These are phyloP conservation scores for Sternarchorhynchus goeldii DNA, from an alignment of 2,797 vertebrate genomes.

Conservation along the genomic window DNA sequence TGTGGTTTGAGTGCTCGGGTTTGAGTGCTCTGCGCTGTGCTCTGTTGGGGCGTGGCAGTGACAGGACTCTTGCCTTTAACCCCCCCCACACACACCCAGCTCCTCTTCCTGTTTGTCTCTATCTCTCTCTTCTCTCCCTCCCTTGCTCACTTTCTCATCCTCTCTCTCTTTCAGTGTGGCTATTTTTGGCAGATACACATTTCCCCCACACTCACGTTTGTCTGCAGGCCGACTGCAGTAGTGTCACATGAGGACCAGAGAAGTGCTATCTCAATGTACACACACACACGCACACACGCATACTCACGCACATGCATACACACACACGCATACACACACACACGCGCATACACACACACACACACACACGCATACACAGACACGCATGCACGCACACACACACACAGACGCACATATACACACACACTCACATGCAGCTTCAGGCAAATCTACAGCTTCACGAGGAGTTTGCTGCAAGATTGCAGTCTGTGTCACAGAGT, in stretches of 20 bases:
- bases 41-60: constrained; percentile 35
- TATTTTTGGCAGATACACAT: constrained; percentile 46
- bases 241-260: constrained; percentile 16
- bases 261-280: constrained; percentile 5
- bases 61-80: constrained; percentile 20
- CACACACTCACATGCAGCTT: not conserved
- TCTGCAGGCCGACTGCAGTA: constrained; percentile 28
- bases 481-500: not conserved
- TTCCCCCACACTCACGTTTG: constrained; percentile 38
- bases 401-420: not conserved
- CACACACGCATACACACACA: not conserved
- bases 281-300: not conserved
- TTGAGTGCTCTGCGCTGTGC: constrained; percentile 16
- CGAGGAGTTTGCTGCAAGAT: not conserved
- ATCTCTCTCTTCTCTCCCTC: not conserved
- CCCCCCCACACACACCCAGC: not conserved
- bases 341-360: not conserved
- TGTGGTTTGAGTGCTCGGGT: not conserved
- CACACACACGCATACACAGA: not conserved
- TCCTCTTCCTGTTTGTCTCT: not conserved
- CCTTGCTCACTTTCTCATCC: not conserved
- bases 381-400: no score
- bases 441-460: not conserved
- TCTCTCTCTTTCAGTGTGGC: constrained; percentile 16
- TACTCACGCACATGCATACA: no score